These are phyloP conservation scores for Danio choprae DNA, from an alignment of 2,797 vertebrate genomes.

Conservation along the genomic window DNA sequence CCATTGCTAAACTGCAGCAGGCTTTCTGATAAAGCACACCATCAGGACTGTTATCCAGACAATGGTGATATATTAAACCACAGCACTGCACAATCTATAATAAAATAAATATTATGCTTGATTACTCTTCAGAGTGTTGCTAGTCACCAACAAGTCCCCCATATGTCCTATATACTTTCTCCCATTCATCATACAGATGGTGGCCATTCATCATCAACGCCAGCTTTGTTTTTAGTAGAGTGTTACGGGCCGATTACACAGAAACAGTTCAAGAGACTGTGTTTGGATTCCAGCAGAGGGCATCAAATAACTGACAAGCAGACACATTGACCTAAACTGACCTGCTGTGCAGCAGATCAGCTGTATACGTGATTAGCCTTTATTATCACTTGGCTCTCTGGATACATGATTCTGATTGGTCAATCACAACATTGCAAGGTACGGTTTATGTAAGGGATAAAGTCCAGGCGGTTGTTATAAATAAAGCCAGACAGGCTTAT, in stretches of 20 bases:
- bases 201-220: conserved; percentile 5
- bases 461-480: too few species aligned
- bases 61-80: conserved; percentile 16
- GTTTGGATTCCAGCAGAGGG: neutral
- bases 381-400: neutral
- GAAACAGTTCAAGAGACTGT: neutral
- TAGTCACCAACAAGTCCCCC: conserved; percentile 6
- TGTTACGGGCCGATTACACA: neutral
- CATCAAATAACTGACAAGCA: neutral
- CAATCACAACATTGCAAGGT: too few species aligned
- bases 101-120: conserved; percentile 19
- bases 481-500: too few species aligned
- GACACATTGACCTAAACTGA: neutral
- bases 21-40: conserved; percentile 1
- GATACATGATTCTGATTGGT: neutral
- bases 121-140: conserved; percentile 16
- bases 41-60: conserved; percentile 5
- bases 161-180: conserved; percentile 9
- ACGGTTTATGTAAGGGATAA: too few species aligned
- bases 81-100: conserved; percentile 20
- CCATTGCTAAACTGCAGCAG: neutral
- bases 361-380: neutral
- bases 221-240: conserved; percentile 5
- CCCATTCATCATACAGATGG: conserved; percentile 15
- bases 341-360: neutral